Evolutionary conservation across 1,140 invertebrate species (phyloP).

Genomic region (Bombus balteatus): DNA sequence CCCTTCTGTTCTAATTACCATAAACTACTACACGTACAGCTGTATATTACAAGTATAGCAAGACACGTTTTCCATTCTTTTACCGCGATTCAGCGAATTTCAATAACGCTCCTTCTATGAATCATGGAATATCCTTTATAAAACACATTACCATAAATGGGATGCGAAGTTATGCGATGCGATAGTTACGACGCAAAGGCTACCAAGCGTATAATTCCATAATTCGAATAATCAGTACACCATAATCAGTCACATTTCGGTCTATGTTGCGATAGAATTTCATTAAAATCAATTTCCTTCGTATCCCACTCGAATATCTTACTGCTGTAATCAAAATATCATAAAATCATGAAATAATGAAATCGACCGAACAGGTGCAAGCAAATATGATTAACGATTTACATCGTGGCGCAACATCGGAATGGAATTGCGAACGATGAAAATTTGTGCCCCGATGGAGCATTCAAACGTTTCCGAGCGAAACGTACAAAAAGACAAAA

Average conservation of each 20-base stretch:
- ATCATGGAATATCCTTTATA: background rate
- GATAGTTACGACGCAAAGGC: background rate
- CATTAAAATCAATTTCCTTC: background rate
- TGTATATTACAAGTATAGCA: no score
- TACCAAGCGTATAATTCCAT: background rate
- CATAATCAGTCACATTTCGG: background rate
- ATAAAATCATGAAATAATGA: background rate
- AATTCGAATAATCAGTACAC: background rate
- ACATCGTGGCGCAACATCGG: background rate
- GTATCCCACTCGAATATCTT: background rate
- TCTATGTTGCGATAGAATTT: background rate
- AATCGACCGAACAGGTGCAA: background rate
- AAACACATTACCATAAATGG: background rate
- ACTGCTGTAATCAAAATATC: no score
- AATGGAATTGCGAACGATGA: background rate
- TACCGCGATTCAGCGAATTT: no score
- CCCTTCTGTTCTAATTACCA: background rate
- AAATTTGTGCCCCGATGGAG: background rate
- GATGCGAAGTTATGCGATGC: background rate
- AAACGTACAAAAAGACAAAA: background rate
- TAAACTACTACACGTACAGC: background rate
- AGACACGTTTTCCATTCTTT: background rate
- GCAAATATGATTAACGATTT: background rate
- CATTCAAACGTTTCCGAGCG: no score
- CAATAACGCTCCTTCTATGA: background rate